These are phyloP conservation scores for Cryptoprocta ferox DNA, from an alignment of 2,797 vertebrate genomes.

Conservation along the genomic window DNA sequence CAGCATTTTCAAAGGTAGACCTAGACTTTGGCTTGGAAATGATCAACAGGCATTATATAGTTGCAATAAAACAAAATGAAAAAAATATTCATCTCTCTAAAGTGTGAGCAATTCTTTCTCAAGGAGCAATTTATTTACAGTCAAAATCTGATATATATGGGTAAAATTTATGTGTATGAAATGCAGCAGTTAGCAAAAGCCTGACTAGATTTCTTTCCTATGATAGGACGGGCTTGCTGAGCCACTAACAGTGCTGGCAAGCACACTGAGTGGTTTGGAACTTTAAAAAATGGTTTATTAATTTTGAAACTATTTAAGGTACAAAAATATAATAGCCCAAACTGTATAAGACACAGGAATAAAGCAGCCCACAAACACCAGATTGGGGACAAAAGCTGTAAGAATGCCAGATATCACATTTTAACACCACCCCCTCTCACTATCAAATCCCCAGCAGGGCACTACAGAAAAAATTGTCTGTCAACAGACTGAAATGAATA, in stretches of 20 bases:
- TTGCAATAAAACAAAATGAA: neutral
- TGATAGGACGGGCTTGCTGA: neutral
- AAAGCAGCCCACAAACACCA: slow-evolving; percentile 66
- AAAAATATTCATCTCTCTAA: neutral
- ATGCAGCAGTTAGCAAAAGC: slow-evolving; percentile 29
- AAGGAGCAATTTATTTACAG: neutral
- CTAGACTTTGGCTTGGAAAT: neutral
- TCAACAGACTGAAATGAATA: slow-evolving; percentile 72
- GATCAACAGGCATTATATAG: neutral
- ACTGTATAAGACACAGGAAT: slow-evolving; percentile 33
- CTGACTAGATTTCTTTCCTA: slow-evolving; percentile 16
- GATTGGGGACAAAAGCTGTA: slow-evolving; percentile 68
- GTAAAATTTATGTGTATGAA: slow-evolving; percentile 1
- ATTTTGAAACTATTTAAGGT: slow-evolving; percentile 71
- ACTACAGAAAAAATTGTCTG: slow-evolving; percentile 69
- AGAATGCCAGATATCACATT: slow-evolving; percentile 62
- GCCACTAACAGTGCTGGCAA: slow-evolving; percentile 38
- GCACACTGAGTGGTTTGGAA: neutral
- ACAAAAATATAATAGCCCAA: slow-evolving; percentile 62
- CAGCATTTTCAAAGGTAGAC: neutral
- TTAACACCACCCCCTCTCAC: slow-evolving; percentile 68
- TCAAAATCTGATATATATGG: neutral
- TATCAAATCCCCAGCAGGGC: slow-evolving; percentile 74
- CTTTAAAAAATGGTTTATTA: slow-evolving; percentile 56
- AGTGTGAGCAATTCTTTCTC: neutral